Percentiles rank a stretch among this genome's conserved stretches.
Conservation (phyloP, 2,797 vertebrate genomes). For the Anolis apletophallus region DNA sequence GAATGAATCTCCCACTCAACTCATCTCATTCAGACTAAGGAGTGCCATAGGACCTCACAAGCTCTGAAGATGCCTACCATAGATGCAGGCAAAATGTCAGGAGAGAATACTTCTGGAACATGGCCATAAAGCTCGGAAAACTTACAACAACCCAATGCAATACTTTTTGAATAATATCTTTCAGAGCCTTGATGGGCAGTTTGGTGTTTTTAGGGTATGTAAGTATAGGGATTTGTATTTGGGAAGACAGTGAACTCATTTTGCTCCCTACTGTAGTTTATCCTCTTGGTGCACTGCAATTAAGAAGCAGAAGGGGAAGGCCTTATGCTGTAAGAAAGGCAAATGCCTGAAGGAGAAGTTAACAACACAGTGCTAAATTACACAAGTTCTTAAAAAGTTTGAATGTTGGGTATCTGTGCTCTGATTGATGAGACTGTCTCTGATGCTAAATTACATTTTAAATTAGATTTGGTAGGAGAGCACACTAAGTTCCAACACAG, state of each 20-base stretch:
- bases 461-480: slow-evolving; percentile 40
- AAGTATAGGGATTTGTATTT: background rate
- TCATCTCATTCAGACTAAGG: background rate
- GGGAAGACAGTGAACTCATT: background rate
- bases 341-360: background rate
- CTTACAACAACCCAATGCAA: too few relatives aligned
- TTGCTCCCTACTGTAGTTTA: background rate
- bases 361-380: background rate
- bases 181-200: background rate
- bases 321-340: background rate
- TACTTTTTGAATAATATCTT: too few relatives aligned
- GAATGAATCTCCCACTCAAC: background rate
- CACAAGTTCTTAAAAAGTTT: background rate
- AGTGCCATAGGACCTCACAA: too few relatives aligned
- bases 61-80: too few relatives aligned
- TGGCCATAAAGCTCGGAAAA: too few relatives aligned
- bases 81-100: too few relatives aligned
- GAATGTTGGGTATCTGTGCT: background rate
- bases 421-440: slow-evolving; percentile 18
- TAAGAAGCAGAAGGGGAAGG: rapidly evolving
- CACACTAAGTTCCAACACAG: background rate
- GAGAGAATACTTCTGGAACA: too few relatives aligned
- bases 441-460: slow-evolving; percentile 25
- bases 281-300: too few relatives aligned
- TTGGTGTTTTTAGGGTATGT: background rate